Conservation (phyloP, 2,888 invertebrate species). For the Flexamia atlantica region DNA sequence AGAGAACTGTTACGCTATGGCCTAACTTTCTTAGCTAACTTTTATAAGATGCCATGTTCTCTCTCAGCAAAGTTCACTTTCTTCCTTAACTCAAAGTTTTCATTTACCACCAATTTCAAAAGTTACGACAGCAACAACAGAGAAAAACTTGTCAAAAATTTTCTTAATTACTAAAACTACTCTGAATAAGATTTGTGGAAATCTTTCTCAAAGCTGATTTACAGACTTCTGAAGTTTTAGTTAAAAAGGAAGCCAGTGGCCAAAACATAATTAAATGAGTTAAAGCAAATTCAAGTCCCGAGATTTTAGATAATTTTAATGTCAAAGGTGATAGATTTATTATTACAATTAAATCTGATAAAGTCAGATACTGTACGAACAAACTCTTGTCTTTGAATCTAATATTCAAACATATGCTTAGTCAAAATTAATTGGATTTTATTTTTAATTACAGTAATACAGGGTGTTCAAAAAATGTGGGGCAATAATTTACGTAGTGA, state of each 20-base stretch:
- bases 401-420: too few relatives aligned
- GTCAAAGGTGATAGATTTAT: not conserved
- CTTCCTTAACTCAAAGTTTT: constrained; percentile 47
- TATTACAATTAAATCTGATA: too few relatives aligned
- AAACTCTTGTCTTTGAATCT: too few relatives aligned
- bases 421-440: too few relatives aligned
- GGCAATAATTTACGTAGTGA: too few relatives aligned
- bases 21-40: constrained; percentile 53
- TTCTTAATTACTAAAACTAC: constrained; percentile 59
- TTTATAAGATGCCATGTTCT: constrained; percentile 59
- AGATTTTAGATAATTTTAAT: not conserved
- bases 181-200: constrained; percentile 54
- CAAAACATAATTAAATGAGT: constrained; percentile 25
- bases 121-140: constrained; percentile 56
- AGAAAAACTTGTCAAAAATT: constrained; percentile 49
- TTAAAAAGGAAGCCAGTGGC: constrained; percentile 47
- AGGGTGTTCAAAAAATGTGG: too few relatives aligned
- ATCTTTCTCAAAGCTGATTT: constrained; percentile 50
- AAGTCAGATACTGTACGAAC: too few relatives aligned
- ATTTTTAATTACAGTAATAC: too few relatives aligned
- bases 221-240: constrained; percentile 49
- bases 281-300: not conserved
- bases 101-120: constrained; percentile 59
- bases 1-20: constrained; percentile 35
- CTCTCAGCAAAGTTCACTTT: constrained; percentile 52